Evolutionary conservation across 2,113 vertebrate species (phyloP), one percentile per base, ranked within the genome.

Genomic region (Dipodomys ordii): DNA sequence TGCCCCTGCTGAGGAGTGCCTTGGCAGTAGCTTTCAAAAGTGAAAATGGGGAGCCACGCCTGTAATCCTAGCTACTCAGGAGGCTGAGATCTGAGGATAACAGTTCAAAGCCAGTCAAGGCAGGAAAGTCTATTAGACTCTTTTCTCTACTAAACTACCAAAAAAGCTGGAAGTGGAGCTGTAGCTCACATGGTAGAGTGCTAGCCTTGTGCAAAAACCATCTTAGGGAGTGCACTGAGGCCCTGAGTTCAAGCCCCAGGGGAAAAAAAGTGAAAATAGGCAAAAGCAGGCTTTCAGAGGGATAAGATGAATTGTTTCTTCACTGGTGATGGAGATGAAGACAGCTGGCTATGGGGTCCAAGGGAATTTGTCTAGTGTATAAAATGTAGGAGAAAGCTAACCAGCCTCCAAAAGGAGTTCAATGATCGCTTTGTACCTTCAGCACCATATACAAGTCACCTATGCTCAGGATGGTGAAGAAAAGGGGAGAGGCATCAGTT

Each of bases 261-360:
- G 12, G 12, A 2, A 49, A 12, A 49, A 49, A 49, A 49, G 49
- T 49, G 67, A 85, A 90, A 85, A 84, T 93, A 49, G 35, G 53
- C 79, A 92, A 71, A 85, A 93, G 57, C 28, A 84, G 28, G 64
- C 62, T 81, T 93, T 69, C 39, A 86, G 76, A 73, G 28, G 62
- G 44, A 46, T 71, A 71, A 89, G 15, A 46, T 64, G 20, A 82
- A 60, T 60, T 88, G n/a, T 71, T 72, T 92, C 60, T 85, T 85
- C 32, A n/a, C 62, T 93, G 85, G 3, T 12, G 88, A 74, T 73
- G 87, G 39, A 94, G 81, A 93, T 53, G 20, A 88, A 88, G 44
- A 53, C 49, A 95, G n/a, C 27, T 74, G 83, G 68, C 25, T 68
- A 8, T 22, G 32, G 28, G 60, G 23, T 39, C 8, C 9, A 11